These are phyloP conservation scores for Maniola hyperantus DNA, from an alignment of 2,888 invertebrate genomes.

Conservation along the genomic window DNA sequence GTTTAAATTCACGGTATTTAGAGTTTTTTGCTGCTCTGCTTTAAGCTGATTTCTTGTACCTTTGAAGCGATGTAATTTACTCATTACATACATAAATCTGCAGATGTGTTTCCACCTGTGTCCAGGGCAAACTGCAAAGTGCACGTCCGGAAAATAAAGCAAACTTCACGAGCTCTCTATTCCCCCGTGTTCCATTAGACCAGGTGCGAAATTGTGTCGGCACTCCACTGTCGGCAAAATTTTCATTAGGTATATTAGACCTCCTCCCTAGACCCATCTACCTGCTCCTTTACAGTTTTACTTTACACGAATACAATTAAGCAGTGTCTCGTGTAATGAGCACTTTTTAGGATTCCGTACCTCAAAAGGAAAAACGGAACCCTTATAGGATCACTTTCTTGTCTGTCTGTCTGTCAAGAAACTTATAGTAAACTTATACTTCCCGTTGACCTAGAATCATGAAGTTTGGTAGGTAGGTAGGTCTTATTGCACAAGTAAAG, in stretches of 20 bases:
- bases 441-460: too few relatives aligned
- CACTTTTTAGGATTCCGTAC: not conserved
- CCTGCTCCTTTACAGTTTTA: not conserved
- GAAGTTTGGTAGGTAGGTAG: too few relatives aligned
- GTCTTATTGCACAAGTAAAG: too few relatives aligned
- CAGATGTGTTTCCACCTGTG: not conserved
- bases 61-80: too few relatives aligned
- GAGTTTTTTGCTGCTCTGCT: too few relatives aligned
- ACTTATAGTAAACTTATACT: too few relatives aligned
- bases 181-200: conserved; percentile 39
- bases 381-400: too few relatives aligned
- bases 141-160: conserved; percentile 34
- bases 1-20: too few relatives aligned
- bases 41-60: too few relatives aligned
- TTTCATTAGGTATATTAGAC: conserved; percentile 28
- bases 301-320: not conserved
- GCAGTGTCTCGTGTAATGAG: not conserved
- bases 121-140: conserved; percentile 22
- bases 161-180: conserved; percentile 16
- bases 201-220: conserved; percentile 36
- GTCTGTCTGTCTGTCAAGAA: too few relatives aligned
- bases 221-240: conserved; percentile 32
- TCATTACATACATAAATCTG: not conserved
- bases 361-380: too few relatives aligned
- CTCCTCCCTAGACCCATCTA: not conserved